Base-by-base conservation (phyloP, 2,113 vertebrate genomes). In the Dicrurus megarhynchus region DNA sequence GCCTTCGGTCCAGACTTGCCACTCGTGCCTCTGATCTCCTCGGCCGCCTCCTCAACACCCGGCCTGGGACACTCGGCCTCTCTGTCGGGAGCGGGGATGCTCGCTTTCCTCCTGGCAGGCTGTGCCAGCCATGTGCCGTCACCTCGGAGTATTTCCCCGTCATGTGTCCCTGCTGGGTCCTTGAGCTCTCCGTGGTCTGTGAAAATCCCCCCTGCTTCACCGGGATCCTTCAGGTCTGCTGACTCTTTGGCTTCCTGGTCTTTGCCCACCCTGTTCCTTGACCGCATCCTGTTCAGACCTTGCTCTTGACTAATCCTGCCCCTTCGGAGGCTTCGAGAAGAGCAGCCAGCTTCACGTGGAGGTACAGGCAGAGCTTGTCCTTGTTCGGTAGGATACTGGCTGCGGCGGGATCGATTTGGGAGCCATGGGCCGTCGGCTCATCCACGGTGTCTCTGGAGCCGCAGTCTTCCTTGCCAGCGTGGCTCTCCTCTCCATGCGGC, bases 391-490 rank as follows among this genome's bases (percentile, higher is more conserved):
- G 68, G 24, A 74, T 41, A 17, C 86, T 6, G 23, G 15, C 87
- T 57, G 64, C 3, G 3, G 42, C 0, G 0, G 46, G 47, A 37
- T 22, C 27, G 0, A 3, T 12, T 53, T 28, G 42, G 82, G 7
- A 76, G 60, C 87, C 41, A 93, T 98, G 97, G 85, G 89, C 46
- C 46, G 93, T 32, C 35, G 93, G 86, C 87, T 96, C 55, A 39
- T 96, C 70, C 97, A 7, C 26, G 91, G 96, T 84, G 63, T 97
- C 61, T 96, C 96, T 2, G 97, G 95, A 76, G 97, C 90, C 0
- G 47, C 96, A 9, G 22, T 95, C 28, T 94, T 96, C 33, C 81
- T 98, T 4, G 65, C 89, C 68, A 94, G 91, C 0, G 39, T 94
- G 92, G 95, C 92, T 37, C 96, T 95, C 24, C 91, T 96, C 39